A percentile compares a stretch with the other conserved stretches of the same genome.
Conservation (phyloP, 2,113 vertebrate genomes). For the Cyprinodon tularosa region DNA sequence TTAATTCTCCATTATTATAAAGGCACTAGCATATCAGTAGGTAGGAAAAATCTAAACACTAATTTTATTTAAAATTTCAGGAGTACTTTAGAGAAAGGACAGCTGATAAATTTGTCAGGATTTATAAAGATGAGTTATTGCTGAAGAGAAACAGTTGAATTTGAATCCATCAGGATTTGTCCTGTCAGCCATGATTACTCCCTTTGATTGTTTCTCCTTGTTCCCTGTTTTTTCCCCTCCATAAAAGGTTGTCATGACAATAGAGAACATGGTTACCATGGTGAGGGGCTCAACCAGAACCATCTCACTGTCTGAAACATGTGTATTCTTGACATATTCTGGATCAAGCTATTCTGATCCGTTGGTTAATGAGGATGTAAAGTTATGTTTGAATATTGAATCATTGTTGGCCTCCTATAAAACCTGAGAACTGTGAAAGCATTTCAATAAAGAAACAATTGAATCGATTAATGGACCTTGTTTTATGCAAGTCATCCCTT, state of each 20-base stretch:
- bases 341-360: conserved; percentile 7
- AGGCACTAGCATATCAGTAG: conserved; percentile 6
- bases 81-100: neutral
- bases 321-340: conserved; percentile 37
- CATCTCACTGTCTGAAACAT: conserved; percentile 52
- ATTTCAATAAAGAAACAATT: neutral
- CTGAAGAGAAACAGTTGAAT: conserved; percentile 15
- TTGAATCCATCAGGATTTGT: conserved; percentile 28
- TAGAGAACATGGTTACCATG: conserved; percentile 81
- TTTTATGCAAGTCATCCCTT: neutral
- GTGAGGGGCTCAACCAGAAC: conserved; percentile 72
- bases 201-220: conserved; percentile 57
- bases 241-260: conserved; percentile 81
- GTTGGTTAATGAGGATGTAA: conserved; percentile 4
- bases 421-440: neutral
- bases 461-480: conserved; percentile 6
- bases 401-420: neutral
- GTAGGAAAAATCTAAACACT: conserved; percentile 33
- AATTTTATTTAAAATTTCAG: conserved; percentile 13
- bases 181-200: conserved; percentile 53
- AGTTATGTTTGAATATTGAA: conserved; percentile 3
- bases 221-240: conserved; percentile 51
- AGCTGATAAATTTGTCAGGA: conserved; percentile 20
- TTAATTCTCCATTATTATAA: conserved; percentile 28
- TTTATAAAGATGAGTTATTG: conserved; percentile 35